phyloP scores from a whole-genome alignment of 2,888 invertebrate species.

The Nyleta sp. region DNA sequence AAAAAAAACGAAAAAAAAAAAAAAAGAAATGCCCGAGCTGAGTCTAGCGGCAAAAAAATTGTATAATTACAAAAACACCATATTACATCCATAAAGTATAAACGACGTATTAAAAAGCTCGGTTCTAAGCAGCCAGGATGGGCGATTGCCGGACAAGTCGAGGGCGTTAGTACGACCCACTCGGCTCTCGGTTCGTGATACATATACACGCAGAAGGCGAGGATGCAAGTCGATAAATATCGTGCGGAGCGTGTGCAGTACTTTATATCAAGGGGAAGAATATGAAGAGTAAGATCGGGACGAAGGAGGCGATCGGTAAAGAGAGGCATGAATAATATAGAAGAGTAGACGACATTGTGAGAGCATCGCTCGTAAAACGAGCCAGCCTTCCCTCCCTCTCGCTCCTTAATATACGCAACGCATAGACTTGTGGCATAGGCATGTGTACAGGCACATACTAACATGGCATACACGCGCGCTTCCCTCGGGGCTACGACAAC shows the following conservation, averaged over 20 bases:
- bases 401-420: slow-evolving; percentile 48
- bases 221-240: slow-evolving; percentile 76
- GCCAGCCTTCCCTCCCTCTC: slow-evolving; percentile 62
- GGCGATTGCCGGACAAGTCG: slow-evolving; percentile 50
- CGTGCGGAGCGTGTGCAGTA: slow-evolving; percentile 67
- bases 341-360: slow-evolving; percentile 73
- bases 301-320: slow-evolving; percentile 41
- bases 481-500: slow-evolving; percentile 73
- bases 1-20: no score
- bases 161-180: slow-evolving; percentile 53
- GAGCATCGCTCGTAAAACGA: slow-evolving; percentile 74
- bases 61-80: no score
- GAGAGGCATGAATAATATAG: slow-evolving; percentile 58
- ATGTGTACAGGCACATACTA: slow-evolving; percentile 60
- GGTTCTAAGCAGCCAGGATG: slow-evolving; percentile 24
- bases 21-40: no score
- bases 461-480: slow-evolving; percentile 65
- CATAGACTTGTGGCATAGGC: slow-evolving; percentile 55
- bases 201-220: slow-evolving; percentile 56
- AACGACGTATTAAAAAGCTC: no score
- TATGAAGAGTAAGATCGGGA: slow-evolving; percentile 54
- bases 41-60: no score
- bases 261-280: slow-evolving; percentile 57
- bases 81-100: no score
- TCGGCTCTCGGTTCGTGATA: slow-evolving; percentile 47